Evolutionary conservation across 2,113 vertebrate species (phyloP).

Genomic region (Lasiurus borealis): DNA sequence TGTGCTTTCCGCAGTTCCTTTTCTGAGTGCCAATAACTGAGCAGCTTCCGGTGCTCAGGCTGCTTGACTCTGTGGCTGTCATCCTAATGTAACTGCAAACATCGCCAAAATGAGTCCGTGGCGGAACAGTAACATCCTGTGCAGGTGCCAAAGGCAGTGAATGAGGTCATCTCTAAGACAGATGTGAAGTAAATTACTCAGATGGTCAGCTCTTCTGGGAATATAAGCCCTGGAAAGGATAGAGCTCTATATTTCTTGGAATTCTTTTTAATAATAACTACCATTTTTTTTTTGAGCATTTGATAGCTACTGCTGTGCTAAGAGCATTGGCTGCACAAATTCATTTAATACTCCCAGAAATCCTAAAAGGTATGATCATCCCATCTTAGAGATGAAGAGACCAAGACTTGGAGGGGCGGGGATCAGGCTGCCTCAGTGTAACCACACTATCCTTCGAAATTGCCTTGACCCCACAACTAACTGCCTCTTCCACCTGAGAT

Average conservation of each 20-base stretch:
- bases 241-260: neutral
- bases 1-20: neutral
- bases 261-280: neutral
- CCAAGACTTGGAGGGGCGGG: neutral
- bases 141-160: neutral
- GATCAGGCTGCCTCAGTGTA: neutral
- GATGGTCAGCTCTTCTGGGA: neutral
- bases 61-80: neutral
- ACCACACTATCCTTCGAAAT: neutral
- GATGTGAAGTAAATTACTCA: neutral
- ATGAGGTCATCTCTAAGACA: slow-evolving; percentile 3
- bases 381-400: neutral
- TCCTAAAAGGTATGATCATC: neutral
- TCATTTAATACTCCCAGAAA: neutral
- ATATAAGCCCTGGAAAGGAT: neutral
- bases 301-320: neutral
- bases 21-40: neutral
- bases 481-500: neutral
- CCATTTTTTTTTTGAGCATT: neutral
- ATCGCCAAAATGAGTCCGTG: neutral
- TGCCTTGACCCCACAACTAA: neutral
- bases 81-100: neutral
- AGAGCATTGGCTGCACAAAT: neutral
- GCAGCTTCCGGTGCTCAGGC: neutral
- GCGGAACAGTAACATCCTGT: neutral